These are phyloP conservation scores for Coremacera marginata DNA, from an alignment of 2,888 invertebrate genomes.

Conservation along the genomic window DNA sequence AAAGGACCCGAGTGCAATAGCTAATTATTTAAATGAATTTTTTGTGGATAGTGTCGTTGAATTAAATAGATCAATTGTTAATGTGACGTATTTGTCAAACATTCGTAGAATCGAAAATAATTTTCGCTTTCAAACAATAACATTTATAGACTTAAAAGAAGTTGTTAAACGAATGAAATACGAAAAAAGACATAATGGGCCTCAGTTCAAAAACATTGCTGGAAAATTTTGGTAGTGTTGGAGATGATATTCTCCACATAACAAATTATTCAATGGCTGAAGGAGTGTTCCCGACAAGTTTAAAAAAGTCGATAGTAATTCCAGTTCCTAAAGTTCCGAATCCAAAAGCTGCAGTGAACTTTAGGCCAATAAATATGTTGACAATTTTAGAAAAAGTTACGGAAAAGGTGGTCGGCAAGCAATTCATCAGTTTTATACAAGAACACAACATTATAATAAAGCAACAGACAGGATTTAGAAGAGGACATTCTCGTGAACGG, in stretches of 20 bases:
- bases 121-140: no score
- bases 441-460: neutral
- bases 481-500: no score
- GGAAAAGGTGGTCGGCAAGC: neutral
- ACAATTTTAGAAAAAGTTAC: neutral
- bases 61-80: neutral
- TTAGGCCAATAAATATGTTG: neutral
- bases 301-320: neutral
- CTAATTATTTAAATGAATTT: neutral
- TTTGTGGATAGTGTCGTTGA: neutral
- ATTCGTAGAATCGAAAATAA: neutral
- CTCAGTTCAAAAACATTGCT: no score
- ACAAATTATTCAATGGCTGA: neutral
- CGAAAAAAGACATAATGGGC: no score
- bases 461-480: no score
- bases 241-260: no score
- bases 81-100: neutral
- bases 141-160: no score
- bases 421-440: neutral
- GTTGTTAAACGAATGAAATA: no score
- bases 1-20: neutral
- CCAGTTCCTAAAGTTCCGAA: neutral
- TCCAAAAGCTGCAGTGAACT: neutral
- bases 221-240: no score
- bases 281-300: neutral